Evolutionary conservation across 2,113 vertebrate species (phyloP), one percentile per base, ranked within the genome.

Genomic region (Elaphurus davidianus): DNA sequence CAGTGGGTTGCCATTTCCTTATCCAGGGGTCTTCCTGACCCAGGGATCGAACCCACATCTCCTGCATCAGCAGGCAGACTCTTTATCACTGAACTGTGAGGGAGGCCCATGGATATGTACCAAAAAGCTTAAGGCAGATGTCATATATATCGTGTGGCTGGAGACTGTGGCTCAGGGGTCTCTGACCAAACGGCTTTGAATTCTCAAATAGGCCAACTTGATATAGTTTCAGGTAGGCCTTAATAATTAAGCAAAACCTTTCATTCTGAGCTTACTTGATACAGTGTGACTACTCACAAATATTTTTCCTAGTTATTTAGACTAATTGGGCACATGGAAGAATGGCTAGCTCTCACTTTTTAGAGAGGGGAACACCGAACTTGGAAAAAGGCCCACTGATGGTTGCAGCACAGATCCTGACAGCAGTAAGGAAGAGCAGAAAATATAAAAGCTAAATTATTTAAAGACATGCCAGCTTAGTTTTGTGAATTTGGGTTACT

Each of bases 281-380:
- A 50, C 6, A 52, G 28, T 45, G n/a, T 64, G 14, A 82, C 9
- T 23, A 3, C 78, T 84, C 33, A 78, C 8, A 13, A 50, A 13
- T 40, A 54, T 28, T 40, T 50, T 62, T 60, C 15, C 7, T 81
- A 11, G 13, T 74, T 86, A 64, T 79, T 78, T 7, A 19, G 78
- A 67, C 25, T 55, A 9, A 4, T 2, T 14, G 74, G 47, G 3
- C 7, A 40, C 6, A 12, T 17, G 4, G 11, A 71, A n/a, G 2
- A 33, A 89, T 47, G 13, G 40, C 43, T 40, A 90, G 47, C 12
- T 57, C 9, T 88, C 50, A 36, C 7, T 25, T 14, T 13, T 54
- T 5, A 78, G 7, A 55, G 30, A 5, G 71, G 2, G 2, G 25
- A 45, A n/a, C 5, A 8, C 4, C 11, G 9, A n/a, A n/a, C 12